These are phyloP conservation scores for Torymus tubicola DNA, from an alignment of 2,888 invertebrate genomes.

Conservation along the genomic window DNA sequence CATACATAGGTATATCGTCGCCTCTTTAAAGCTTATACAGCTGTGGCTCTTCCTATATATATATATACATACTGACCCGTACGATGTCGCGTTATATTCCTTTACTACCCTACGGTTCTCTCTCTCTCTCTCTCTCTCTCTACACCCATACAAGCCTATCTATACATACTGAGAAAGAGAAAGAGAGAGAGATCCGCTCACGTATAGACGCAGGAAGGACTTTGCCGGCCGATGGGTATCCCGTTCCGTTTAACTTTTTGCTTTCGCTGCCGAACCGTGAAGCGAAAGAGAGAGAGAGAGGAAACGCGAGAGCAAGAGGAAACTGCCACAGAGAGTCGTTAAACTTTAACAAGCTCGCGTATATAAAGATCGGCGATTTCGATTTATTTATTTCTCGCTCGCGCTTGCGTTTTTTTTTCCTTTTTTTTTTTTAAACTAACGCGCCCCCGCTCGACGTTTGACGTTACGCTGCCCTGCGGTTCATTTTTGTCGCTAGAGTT, in stretches of 20 bases:
- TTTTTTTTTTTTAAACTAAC: slow-evolving; percentile 14
- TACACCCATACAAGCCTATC: too few relatives aligned
- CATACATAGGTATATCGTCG: slow-evolving; percentile 12
- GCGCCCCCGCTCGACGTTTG: slow-evolving; percentile 40
- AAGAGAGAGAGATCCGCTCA: too few relatives aligned
- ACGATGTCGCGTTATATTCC: slow-evolving; percentile 31
- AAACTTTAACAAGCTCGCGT: slow-evolving; percentile 56
- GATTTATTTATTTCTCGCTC: slow-evolving; percentile 53
- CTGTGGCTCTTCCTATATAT: background rate
- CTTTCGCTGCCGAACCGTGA: slow-evolving; percentile 48
- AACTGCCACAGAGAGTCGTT: slow-evolving; percentile 41
- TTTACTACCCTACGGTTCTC: background rate
- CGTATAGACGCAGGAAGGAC: slow-evolving; percentile 17
- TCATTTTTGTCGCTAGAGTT: slow-evolving; percentile 47
- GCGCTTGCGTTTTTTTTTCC: background rate
- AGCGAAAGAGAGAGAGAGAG: slow-evolving; percentile 21
- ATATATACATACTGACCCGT: slow-evolving; percentile 1
- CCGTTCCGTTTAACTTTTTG: slow-evolving; percentile 53
- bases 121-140: too few relatives aligned
- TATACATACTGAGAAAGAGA: too few relatives aligned
- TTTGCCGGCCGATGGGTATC: slow-evolving; percentile 43
- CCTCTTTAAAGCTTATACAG: slow-evolving; percentile 25
- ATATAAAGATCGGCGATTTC: slow-evolving; percentile 45
- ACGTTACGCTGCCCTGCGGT: slow-evolving; percentile 12
- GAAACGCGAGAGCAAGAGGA: slow-evolving; percentile 21